A percentile compares a stretch with the other conserved stretches of the same genome.
Conservation (phyloP, 2,888 invertebrate genomes). For the Apodemia zela region DNA sequence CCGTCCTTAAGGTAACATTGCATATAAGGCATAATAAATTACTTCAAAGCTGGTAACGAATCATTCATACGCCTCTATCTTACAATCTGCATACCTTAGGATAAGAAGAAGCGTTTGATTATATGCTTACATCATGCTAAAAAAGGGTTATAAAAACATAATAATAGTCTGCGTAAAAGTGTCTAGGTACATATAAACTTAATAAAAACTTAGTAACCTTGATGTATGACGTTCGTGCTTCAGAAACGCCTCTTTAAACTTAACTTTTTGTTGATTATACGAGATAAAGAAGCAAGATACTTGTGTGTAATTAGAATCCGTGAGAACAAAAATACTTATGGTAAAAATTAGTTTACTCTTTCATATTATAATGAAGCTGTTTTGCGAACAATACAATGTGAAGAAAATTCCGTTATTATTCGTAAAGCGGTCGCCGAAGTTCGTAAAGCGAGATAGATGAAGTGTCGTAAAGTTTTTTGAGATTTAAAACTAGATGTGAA, state of each 20-base stretch:
- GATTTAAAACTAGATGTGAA: slow-evolving; percentile 15
- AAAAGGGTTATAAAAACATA: not conserved
- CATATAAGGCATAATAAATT: too few species aligned
- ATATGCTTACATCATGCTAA: not conserved
- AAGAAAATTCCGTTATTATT: slow-evolving; percentile 29
- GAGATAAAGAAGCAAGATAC: not conserved
- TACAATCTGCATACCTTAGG: too few species aligned
- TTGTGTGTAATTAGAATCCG: slow-evolving; percentile 14
- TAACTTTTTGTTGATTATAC: not conserved
- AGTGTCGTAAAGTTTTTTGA: not conserved
- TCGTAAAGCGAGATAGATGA: not conserved
- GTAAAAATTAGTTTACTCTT: slow-evolving; percentile 41
- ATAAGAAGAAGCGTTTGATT: not conserved
- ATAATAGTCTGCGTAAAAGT: slow-evolving; percentile 1
- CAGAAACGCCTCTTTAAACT: not conserved
- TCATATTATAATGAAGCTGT: slow-evolving; percentile 48
- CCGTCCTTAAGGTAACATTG: too few species aligned
- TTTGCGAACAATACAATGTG: slow-evolving; percentile 50
- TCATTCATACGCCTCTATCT: too few species aligned
- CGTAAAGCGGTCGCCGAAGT: slow-evolving; percentile 30
- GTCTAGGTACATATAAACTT: not conserved
- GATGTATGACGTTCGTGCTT: not conserved
- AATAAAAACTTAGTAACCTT: slow-evolving; percentile 5
- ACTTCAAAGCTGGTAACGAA: too few species aligned
- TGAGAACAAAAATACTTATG: slow-evolving; percentile 42